phyloP scores from a whole-genome alignment of 2,797 vertebrate genomes.

The Bradypus variegatus region DNA sequence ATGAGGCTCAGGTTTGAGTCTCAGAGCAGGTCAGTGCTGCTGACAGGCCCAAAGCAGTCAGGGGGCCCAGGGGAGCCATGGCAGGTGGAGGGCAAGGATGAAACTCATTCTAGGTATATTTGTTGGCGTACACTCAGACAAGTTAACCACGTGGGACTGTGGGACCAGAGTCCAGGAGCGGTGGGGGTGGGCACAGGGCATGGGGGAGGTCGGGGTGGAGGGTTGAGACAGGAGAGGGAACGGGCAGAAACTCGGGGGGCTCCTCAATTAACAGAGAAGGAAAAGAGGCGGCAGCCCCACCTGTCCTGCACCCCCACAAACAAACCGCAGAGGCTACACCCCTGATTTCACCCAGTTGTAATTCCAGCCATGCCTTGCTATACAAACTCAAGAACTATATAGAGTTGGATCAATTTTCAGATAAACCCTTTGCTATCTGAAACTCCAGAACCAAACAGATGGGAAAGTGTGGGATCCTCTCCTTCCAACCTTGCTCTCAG shows the following conservation, averaged over 20 bases:
- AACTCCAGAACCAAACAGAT: background rate
- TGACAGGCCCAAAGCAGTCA: background rate
- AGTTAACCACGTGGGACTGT: background rate
- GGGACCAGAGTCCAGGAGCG: background rate
- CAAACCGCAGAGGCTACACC: rapidly evolving
- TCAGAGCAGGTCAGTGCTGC: background rate
- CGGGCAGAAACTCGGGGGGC: background rate
- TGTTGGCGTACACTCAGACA: rapidly evolving
- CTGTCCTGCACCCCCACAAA: background rate
- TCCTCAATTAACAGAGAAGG: background rate
- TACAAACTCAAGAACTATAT: background rate
- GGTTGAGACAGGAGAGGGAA: background rate
- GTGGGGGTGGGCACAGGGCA: background rate
- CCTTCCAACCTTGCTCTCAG: background rate
- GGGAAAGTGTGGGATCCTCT: background rate
- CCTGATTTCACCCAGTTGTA: background rate
- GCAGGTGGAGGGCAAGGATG: background rate
- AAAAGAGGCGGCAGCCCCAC: background rate
- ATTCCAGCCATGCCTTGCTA: background rate
- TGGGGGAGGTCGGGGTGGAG: too few species aligned
- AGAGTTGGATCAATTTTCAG: background rate
- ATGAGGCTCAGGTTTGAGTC: background rate
- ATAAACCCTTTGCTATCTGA: background rate
- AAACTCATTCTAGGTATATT: background rate
- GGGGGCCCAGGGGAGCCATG: background rate